Evolutionary conservation across 2,888 invertebrate genomes (phyloP).

Genomic region (Aspidapion aeneum): DNA sequence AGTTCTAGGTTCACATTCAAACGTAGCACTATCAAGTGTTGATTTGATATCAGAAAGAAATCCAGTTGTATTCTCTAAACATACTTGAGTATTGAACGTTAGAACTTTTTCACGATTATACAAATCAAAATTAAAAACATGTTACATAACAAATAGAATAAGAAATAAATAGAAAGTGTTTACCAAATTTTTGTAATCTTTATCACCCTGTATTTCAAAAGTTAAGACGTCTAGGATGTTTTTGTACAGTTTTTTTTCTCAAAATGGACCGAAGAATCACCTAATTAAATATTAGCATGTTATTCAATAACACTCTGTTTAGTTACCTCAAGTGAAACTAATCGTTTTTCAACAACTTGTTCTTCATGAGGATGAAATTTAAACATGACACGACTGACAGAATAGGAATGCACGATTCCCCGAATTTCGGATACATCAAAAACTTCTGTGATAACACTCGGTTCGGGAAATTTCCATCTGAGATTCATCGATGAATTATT

Average conservation of each 20-base stretch:
- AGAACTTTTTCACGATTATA: not conserved
- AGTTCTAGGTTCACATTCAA: slow-evolving; percentile 46
- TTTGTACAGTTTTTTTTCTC: too few species aligned
- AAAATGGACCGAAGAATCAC: too few species aligned
- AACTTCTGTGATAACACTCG: slow-evolving; percentile 43
- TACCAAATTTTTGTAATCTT: too few species aligned
- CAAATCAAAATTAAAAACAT: too few species aligned
- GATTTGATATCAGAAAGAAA: slow-evolving; percentile 46
- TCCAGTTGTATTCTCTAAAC: not conserved
- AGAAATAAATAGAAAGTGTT: too few species aligned
- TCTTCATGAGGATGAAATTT: slow-evolving; percentile 50
- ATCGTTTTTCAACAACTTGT: slow-evolving; percentile 44
- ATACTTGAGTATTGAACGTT: not conserved
- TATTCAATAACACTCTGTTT: too few species aligned
- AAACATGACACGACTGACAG: slow-evolving; percentile 51
- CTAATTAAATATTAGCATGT: too few species aligned
- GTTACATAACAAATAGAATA: too few species aligned
- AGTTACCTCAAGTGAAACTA: slow-evolving; percentile 50
- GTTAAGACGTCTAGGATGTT: too few species aligned
- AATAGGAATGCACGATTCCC: slow-evolving; percentile 49
- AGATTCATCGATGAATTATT: slow-evolving; percentile 57
- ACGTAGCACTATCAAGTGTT: slow-evolving; percentile 49
- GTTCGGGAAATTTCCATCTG: slow-evolving; percentile 54
- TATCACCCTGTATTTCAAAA: too few species aligned
- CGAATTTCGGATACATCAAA: slow-evolving; percentile 49